phyloP scores from a whole-genome alignment of 2,797 vertebrate species.

The Salmo trutta region DNA sequence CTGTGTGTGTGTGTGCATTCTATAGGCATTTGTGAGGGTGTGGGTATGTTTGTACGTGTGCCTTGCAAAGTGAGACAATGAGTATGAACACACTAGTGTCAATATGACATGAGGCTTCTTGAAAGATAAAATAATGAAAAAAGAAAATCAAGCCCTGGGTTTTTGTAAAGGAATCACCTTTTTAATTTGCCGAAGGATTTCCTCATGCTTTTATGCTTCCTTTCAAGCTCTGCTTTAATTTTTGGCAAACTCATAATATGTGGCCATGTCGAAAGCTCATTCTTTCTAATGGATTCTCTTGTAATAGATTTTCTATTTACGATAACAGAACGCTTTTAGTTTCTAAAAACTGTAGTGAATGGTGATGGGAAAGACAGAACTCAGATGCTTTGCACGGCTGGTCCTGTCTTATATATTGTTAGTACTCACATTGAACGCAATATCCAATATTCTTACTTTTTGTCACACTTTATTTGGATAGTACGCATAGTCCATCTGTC shows the following conservation, averaged over 20 bases:
- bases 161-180: constrained; percentile 54
- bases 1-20: not conserved
- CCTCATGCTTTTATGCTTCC: constrained; percentile 49
- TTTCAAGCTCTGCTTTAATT: constrained; percentile 50
- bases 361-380: constrained; percentile 42
- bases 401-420: not conserved
- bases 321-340: constrained; percentile 58
- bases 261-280: constrained; percentile 51
- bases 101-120: constrained; percentile 25
- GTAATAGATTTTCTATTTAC: constrained; percentile 63
- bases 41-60: not conserved
- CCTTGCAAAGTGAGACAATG: constrained; percentile 1
- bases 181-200: constrained; percentile 59
- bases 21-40: not conserved
- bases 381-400: constrained; percentile 22
- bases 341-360: constrained; percentile 57
- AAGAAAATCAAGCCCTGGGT: constrained; percentile 31
- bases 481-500: too few species aligned
- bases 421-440: not conserved
- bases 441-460: not conserved
- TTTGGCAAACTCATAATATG: constrained; percentile 62
- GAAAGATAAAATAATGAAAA: constrained; percentile 33
- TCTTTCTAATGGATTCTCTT: constrained; percentile 64
- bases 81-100: constrained; percentile 22
- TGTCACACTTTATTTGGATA: too few species aligned